Base-by-base conservation (phyloP, 2,888 invertebrate species). In the Tetheella fluctuosa region DNA sequence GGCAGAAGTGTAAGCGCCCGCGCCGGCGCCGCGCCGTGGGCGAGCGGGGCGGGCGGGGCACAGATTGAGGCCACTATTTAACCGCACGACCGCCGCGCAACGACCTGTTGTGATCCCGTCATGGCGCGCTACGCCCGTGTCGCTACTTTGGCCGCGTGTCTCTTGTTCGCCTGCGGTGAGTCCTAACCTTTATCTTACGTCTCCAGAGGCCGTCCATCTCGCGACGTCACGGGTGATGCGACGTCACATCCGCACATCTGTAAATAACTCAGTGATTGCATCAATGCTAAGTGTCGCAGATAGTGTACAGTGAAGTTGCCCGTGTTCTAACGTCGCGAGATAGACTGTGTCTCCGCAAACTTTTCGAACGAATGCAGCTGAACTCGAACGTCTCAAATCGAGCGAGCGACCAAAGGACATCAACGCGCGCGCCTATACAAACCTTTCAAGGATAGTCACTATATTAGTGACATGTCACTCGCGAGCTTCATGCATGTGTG, bases 101-200 rank as follows among this genome's bases (percentile, higher is more conserved):
- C 92, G 93, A 93, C 93, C 93, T 93, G 93, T 93, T 93, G 93
- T 93, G 93, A 93, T 91, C 91, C 93, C 91, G 93, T 88, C 93
- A 93, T 93, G 93, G 93, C 93, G 93, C 93, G 91, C 89, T 89
- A 89, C 93, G 93, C 91, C 89, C 91, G 91, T 92, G 91, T 93
- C 91, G 88, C 92, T 90, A 86, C 91, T 89, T 87, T 93, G 88
- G 91, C 90, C 91, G 92, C 91, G 91, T 93, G 93, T 85, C 91
- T 93, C 88, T 90, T 93, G 77, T 86, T 91, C 87, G 90, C 89
- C 87, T 89, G 89, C 93, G 93, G 93, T 94, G 92, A 94, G 93
- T 94, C 90, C 89, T 90, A 91, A 89, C 89, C 86, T 89, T 91
- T 90, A 88, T 90, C 87, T 89, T 88, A 85, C 88, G 83, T 81